Percentiles rank a stretch among this genome's conserved stretches.
Evolutionary conservation across 2,113 vertebrate species (phyloP).

Genomic region (Alosa alosa): DNA sequence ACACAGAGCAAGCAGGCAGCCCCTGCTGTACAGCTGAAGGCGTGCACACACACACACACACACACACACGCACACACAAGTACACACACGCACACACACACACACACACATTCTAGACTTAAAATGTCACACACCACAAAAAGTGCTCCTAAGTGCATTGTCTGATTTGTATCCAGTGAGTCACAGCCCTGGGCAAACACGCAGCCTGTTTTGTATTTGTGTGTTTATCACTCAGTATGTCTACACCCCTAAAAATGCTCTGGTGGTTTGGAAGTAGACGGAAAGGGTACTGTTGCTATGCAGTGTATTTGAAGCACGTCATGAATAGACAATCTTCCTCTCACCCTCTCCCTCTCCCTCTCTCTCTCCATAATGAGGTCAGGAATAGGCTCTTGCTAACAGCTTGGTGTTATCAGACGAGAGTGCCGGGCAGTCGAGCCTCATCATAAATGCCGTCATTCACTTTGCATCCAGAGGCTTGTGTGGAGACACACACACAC

Average conservation of each 20-base stretch:
- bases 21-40: too few species aligned
- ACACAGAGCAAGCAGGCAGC: neutral
- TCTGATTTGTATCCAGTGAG: constrained; percentile 7
- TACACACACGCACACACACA: neutral
- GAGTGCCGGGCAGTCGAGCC: neutral
- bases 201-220: neutral
- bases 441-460: neutral
- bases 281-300: neutral
- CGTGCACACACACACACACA: neutral
- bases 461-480: neutral
- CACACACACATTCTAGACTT: neutral
- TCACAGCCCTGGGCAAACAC: neutral
- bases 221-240: neutral
- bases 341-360: neutral
- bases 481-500: too few species aligned
- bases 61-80: neutral
- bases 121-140: constrained; percentile 16
- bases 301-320: neutral
- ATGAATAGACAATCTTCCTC: neutral
- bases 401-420: neutral
- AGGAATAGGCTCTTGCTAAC: neutral
- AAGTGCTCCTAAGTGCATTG: neutral
- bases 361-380: neutral
- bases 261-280: neutral
- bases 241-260: neutral